Evolutionary conservation across 2,797 vertebrate genomes (phyloP).

Genomic region (Chelon labrosus): DNA sequence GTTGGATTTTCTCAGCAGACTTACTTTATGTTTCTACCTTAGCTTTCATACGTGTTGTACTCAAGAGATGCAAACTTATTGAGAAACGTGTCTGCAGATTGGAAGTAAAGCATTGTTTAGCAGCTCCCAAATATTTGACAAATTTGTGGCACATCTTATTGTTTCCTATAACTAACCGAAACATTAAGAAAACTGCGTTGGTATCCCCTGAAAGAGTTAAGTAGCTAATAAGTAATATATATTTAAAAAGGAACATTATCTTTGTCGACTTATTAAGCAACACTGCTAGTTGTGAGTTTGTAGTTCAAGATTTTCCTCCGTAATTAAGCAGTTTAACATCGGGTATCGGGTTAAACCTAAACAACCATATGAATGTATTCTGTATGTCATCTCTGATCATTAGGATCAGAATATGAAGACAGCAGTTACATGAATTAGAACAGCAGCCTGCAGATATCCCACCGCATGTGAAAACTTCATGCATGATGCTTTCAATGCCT

Average conservation of each 20-base stretch:
- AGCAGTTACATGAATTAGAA: conserved; percentile 21
- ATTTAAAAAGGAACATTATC: too few species aligned
- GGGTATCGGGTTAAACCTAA: too few species aligned
- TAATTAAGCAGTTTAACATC: not conserved
- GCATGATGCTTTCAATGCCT: conserved; percentile 75
- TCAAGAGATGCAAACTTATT: too few species aligned
- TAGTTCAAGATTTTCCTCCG: not conserved
- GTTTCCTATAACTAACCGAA: not conserved
- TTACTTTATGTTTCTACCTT: too few species aligned
- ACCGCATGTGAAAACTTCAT: conserved; percentile 65
- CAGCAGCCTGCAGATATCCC: conserved; percentile 25
- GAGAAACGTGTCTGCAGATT: not conserved
- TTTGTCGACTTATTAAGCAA: not conserved
- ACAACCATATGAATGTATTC: too few species aligned
- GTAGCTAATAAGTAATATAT: too few species aligned
- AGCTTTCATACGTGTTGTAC: too few species aligned
- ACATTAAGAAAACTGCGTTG: not conserved
- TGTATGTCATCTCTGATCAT: conserved; percentile 28
- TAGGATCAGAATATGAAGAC: conserved; percentile 43
- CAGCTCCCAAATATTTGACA: too few species aligned
- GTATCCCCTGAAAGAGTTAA: too few species aligned
- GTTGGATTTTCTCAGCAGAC: not conserved
- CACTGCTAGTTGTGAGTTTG: not conserved
- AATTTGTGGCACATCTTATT: too few species aligned
- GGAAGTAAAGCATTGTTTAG: too few species aligned